A percentile compares a stretch with the other conserved stretches of the same genome.
Evolutionary conservation across 2,113 vertebrate genomes (phyloP).

Genomic region (Bettongia penicillata): DNA sequence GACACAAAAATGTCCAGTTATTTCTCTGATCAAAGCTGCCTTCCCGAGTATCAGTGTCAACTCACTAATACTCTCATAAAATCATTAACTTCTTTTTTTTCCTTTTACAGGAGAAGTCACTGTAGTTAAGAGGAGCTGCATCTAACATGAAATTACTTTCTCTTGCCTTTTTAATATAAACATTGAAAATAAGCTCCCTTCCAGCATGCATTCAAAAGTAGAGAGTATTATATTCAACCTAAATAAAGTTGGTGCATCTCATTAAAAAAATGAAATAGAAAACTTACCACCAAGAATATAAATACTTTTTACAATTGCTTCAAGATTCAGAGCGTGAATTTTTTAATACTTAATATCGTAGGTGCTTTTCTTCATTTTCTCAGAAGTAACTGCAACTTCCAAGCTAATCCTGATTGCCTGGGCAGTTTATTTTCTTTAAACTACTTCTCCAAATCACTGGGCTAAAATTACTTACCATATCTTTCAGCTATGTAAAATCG

Average conservation of each 20-base stretch:
- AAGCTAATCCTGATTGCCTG: conserved; percentile 49
- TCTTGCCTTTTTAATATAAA: conserved; percentile 23
- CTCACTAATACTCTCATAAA: background rate
- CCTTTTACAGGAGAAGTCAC: conserved; percentile 4
- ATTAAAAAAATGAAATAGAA: conserved; percentile 53
- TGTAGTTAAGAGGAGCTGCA: background rate
- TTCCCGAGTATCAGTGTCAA: background rate
- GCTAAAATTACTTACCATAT: conserved; percentile 64
- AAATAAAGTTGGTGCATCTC: conserved; percentile 46
- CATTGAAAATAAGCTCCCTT: conserved; percentile 49
- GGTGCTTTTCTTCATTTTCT: conserved; percentile 67
- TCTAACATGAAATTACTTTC: conserved; percentile 25
- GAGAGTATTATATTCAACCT: conserved; percentile 54
- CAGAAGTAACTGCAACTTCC: conserved; percentile 60
- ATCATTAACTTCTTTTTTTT: conserved; percentile 6
- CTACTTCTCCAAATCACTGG: conserved; percentile 11
- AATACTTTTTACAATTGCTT: conserved; percentile 71
- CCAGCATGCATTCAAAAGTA: conserved; percentile 32
- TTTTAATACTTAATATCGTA: conserved; percentile 70
- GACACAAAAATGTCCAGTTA: background rate
- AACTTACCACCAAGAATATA: conserved; percentile 40
- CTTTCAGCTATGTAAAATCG: conserved; percentile 64
- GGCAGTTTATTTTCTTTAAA: conserved; percentile 64
- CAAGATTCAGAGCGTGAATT: conserved; percentile 33
- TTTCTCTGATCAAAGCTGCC: background rate